These are phyloP conservation scores for Asarcornis scutulata DNA, from an alignment of 2,113 vertebrate genomes.

Conservation along the genomic window DNA sequence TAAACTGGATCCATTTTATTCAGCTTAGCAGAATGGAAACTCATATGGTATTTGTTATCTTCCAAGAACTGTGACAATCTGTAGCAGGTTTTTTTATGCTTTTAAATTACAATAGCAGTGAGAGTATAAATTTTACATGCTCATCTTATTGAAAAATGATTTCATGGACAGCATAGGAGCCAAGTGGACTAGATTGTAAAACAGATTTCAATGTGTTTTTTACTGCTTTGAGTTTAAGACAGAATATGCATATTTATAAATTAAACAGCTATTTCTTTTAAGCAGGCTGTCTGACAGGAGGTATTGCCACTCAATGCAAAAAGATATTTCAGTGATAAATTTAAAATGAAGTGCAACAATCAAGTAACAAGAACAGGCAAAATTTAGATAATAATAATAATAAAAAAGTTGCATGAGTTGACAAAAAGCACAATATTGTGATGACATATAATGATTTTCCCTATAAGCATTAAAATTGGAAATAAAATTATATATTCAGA, in stretches of 20 bases:
- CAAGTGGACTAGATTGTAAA: background rate
- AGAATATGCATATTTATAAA: background rate
- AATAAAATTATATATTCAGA: background rate
- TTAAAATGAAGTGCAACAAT: background rate
- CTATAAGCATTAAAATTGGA: background rate
- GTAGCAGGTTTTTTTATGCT: background rate
- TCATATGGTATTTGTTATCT: conserved; percentile 15
- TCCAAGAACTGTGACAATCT: background rate
- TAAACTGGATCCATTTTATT: background rate
- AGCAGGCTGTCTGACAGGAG: rapidly evolving
- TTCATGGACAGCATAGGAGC: background rate
- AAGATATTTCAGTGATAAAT: background rate
- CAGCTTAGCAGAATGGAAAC: conserved; percentile 14
- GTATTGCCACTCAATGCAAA: background rate
- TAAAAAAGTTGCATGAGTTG: background rate
- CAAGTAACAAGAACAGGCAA: background rate
- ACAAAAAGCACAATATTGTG: background rate
- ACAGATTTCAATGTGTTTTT: background rate
- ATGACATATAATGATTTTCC: background rate
- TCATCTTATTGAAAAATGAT: background rate
- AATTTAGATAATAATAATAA: background rate
- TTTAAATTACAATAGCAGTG: background rate
- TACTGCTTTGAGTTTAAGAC: background rate
- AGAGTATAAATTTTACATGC: background rate
- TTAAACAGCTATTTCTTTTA: background rate